phyloP scores from a whole-genome alignment of 2,797 vertebrate genomes.

The Mormyrops attenuatus region DNA sequence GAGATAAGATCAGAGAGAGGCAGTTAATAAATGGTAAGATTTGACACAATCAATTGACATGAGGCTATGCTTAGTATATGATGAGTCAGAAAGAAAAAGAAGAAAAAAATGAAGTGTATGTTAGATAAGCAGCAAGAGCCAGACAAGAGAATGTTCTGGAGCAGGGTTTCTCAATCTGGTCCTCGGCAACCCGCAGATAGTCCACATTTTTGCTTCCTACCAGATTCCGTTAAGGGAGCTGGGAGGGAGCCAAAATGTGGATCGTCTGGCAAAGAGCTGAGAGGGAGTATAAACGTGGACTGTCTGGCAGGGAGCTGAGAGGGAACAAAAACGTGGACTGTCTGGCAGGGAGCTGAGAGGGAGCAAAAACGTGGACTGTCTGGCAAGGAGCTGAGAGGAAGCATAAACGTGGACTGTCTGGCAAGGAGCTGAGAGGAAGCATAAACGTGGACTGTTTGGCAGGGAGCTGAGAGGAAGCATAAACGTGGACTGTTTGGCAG shows the following conservation, averaged over 20 bases:
- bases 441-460: too few species aligned
- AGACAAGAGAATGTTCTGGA: background rate
- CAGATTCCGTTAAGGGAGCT: background rate
- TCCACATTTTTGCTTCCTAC: background rate
- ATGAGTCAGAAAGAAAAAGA: constrained; percentile 46
- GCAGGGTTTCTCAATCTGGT: background rate
- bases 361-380: too few species aligned
- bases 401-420: background rate
- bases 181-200: background rate
- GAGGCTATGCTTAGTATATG: constrained; percentile 48
- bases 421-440: too few species aligned
- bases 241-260: background rate
- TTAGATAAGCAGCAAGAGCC: background rate
- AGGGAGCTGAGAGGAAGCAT: too few species aligned
- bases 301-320: background rate
- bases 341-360: too few species aligned
- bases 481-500: too few species aligned
- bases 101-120: background rate
- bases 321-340: too few species aligned
- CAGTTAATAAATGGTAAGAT: constrained; percentile 12
- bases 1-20: background rate
- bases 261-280: background rate
- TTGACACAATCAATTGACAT: constrained; percentile 64
- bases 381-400: background rate
- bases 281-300: background rate